A percentile compares a stretch with the other conserved stretches of the same genome.
Evolutionary conservation across 1,140 invertebrate species (phyloP).

Genomic region (Pararge aegeria): DNA sequence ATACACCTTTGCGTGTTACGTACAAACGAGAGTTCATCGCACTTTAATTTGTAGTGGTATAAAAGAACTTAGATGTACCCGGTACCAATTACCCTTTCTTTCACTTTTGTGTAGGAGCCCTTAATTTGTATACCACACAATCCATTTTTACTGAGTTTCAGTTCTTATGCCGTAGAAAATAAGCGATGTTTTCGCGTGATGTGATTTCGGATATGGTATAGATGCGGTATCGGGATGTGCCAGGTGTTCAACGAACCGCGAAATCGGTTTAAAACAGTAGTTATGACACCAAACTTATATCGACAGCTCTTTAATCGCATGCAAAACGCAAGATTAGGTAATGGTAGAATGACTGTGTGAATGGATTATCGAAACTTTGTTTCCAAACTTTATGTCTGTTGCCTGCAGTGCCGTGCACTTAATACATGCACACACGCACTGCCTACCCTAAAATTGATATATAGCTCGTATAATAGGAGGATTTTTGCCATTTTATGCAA

Average conservation of each 20-base stretch:
- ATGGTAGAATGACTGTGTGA: too few species aligned
- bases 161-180: not conserved
- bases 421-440: too few species aligned
- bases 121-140: conserved; percentile 11
- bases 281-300: conserved; percentile 28
- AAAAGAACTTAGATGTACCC: not conserved
- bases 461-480: too few species aligned
- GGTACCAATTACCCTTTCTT: conserved; percentile 5
- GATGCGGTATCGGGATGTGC: conserved; percentile 33
- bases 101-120: conserved; percentile 16
- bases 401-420: too few species aligned
- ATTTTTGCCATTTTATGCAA: too few species aligned
- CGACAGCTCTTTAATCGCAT: conserved; percentile 18
- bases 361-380: not conserved
- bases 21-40: conserved; percentile 1
- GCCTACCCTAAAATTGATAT: too few species aligned
- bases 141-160: not conserved
- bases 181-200: not conserved
- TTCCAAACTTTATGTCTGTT: not conserved
- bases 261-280: conserved; percentile 32
- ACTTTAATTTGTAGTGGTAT: conserved; percentile 6
- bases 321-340: conserved; percentile 10
- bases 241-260: conserved; percentile 31
- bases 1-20: not conserved
- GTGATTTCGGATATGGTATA: not conserved